phyloP scores from a whole-genome alignment of 2,888 invertebrate genomes.

The Fragum fragum region DNA sequence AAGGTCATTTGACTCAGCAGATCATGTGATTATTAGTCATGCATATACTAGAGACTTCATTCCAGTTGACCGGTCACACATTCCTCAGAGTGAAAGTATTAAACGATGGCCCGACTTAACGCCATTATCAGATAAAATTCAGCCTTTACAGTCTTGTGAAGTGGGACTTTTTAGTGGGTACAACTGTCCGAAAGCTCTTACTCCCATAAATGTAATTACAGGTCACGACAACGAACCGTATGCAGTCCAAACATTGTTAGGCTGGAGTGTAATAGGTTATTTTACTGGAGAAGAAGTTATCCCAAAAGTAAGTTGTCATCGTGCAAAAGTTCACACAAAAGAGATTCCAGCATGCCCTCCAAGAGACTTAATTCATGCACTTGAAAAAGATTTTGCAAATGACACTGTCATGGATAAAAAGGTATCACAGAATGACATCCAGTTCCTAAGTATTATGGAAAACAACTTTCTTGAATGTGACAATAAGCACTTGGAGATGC shows the following conservation, averaged over 20 bases:
- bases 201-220: constrained; percentile 36
- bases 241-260: constrained; percentile 49
- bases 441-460: constrained; percentile 5
- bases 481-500: constrained; percentile 33
- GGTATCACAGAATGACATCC: constrained; percentile 11
- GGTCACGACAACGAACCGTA: constrained; percentile 51
- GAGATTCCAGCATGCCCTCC: constrained; percentile 4
- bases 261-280: constrained; percentile 65
- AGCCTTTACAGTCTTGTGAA: constrained; percentile 58
- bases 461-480: neutral
- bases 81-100: constrained; percentile 42
- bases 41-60: constrained; percentile 58
- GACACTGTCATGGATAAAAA: neutral
- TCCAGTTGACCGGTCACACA: constrained; percentile 52
- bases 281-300: neutral
- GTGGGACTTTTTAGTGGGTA: constrained; percentile 61
- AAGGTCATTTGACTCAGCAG: constrained; percentile 31
- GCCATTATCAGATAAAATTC: constrained; percentile 32
- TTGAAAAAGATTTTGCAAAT: constrained; percentile 10
- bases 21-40: constrained; percentile 17
- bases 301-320: neutral
- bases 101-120: constrained; percentile 41
- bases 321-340: neutral
- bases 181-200: constrained; percentile 57
- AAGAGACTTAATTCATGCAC: neutral